Evolutionary conservation across 2,113 vertebrate genomes (phyloP).

Genomic region (Varanus komodoensis): DNA sequence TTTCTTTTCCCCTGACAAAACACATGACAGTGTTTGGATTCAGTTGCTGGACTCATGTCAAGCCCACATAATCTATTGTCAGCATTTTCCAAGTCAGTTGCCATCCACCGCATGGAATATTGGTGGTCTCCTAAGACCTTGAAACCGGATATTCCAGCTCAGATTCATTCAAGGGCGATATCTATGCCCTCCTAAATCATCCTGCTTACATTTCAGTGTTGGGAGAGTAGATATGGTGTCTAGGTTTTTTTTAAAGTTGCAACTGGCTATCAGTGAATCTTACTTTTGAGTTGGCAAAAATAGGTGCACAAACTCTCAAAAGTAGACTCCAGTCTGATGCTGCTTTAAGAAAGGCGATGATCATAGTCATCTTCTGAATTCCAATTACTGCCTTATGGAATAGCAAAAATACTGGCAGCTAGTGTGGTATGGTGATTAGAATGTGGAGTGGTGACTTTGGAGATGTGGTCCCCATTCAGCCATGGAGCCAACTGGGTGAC

Average conservation of each 20-base stretch:
- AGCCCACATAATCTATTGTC: neutral
- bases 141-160: neutral
- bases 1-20: neutral
- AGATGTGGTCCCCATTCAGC: too few species aligned
- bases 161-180: neutral
- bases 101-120: neutral
- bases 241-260: neutral
- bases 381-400: neutral
- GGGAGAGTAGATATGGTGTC: neutral
- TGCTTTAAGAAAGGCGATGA: neutral
- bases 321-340: neutral
- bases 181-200: neutral
- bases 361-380: neutral
- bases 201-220: neutral
- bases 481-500: too few species aligned
- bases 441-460: too few species aligned
- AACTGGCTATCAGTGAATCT: conserved; percentile 6
- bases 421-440: too few species aligned
- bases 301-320: neutral
- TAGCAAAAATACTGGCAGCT: too few species aligned
- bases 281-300: neutral
- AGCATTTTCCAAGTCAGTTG: neutral
- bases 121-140: neutral
- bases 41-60: neutral
- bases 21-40: neutral